Evolutionary conservation across 2,113 vertebrate species (phyloP).

Genomic region (Eublepharis macularius): DNA sequence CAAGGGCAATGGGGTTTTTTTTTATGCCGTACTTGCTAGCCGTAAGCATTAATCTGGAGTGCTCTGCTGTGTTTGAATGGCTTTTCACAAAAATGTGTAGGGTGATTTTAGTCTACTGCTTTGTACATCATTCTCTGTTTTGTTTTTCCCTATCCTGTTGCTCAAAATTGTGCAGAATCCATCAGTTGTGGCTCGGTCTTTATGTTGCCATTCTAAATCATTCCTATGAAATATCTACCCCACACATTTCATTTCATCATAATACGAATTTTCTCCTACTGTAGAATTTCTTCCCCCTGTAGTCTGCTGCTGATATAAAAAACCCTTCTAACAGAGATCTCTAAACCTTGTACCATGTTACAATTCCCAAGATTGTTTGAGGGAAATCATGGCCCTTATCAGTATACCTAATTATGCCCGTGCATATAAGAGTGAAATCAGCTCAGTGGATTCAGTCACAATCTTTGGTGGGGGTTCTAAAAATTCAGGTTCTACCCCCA

Average conservation of each 20-base stretch:
- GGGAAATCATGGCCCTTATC: neutral
- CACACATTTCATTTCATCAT: neutral
- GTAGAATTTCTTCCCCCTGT: neutral
- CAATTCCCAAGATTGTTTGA: neutral
- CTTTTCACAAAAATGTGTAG: slow-evolving; percentile 59
- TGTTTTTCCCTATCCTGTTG: slow-evolving; percentile 56
- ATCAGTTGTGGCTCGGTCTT: slow-evolving; percentile 58
- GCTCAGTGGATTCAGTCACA: too few species aligned
- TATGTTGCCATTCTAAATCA: slow-evolving; percentile 42
- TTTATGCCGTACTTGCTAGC: slow-evolving; percentile 71
- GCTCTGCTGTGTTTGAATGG: slow-evolving; percentile 58
- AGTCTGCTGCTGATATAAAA: neutral
- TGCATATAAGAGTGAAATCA: too few species aligned
- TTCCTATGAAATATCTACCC: slow-evolving; percentile 14
- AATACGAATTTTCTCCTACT: neutral
- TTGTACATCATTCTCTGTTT: slow-evolving; percentile 34
- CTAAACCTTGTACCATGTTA: neutral
- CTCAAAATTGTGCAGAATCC: slow-evolving; percentile 57
- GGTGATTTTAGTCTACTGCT: slow-evolving; percentile 64
- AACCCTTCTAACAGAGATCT: neutral
- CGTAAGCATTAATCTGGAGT: slow-evolving; percentile 65
- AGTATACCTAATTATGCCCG: too few species aligned
- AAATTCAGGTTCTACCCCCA: too few species aligned
- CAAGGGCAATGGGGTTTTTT: slow-evolving; percentile 73
- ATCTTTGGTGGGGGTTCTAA: too few species aligned